A percentile compares a stretch with the other conserved stretches of the same genome.
These are phyloP conservation scores for Listronotus oregonensis DNA, from an alignment of 1,140 invertebrate species.

Conservation along the genomic window DNA sequence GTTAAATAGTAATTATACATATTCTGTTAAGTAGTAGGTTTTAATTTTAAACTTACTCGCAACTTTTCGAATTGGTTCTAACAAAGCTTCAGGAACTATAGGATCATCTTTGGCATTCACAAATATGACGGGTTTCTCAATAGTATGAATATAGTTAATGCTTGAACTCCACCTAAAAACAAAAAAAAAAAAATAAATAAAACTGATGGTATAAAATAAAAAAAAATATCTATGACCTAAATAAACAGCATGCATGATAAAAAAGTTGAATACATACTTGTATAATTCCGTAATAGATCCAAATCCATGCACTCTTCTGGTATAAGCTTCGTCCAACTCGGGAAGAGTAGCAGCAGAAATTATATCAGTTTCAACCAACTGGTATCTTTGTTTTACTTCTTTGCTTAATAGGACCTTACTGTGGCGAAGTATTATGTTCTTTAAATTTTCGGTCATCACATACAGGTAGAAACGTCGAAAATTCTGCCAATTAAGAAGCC, in stretches of 20 bases:
- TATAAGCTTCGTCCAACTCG: slow-evolving; percentile 88
- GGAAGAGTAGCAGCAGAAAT: slow-evolving; percentile 82
- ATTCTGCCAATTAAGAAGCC: slow-evolving; percentile 83
- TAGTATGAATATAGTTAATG: slow-evolving; percentile 74
- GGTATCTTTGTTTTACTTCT: slow-evolving; percentile 70
- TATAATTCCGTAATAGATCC: slow-evolving; percentile 78
- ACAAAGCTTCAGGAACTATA: slow-evolving; percentile 76
- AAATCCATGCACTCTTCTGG: slow-evolving; percentile 78
- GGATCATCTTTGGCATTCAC: slow-evolving; percentile 90
- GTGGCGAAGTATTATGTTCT: slow-evolving; percentile 80
- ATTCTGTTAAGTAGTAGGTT: too few relatives aligned
- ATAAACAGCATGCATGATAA: too few relatives aligned
- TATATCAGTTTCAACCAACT: slow-evolving; percentile 78
- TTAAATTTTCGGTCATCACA: slow-evolving; percentile 90
- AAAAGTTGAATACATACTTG: slow-evolving; percentile 48
- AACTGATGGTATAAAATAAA: neutral
- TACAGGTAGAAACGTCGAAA: slow-evolving; percentile 88
- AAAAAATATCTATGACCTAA: too few relatives aligned
- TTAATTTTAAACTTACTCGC: slow-evolving; percentile 65
- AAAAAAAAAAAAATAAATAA: neutral
- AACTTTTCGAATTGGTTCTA: slow-evolving; percentile 73
- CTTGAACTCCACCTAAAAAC: slow-evolving; percentile 71
- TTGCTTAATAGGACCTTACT: slow-evolving; percentile 75
- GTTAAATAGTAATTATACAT: too few relatives aligned
- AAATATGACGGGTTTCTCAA: slow-evolving; percentile 84